Conservation (phyloP, 2,113 vertebrate genomes). For the Pelmatolapia mariae region DNA sequence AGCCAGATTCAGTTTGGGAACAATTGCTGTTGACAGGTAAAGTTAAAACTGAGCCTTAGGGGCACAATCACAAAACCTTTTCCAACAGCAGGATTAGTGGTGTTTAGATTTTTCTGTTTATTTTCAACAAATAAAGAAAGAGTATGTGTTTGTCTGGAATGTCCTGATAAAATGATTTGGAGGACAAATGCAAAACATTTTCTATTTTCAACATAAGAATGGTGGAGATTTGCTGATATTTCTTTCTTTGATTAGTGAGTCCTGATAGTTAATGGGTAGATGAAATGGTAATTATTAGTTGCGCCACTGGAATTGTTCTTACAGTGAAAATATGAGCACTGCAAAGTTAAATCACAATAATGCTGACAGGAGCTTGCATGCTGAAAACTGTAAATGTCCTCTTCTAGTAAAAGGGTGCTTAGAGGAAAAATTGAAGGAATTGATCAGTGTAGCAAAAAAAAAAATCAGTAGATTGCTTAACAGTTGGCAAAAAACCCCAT, state of each 20-base stretch:
- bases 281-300: neutral
- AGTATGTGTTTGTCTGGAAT: neutral
- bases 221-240: neutral
- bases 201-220: neutral
- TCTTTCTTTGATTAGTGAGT: neutral
- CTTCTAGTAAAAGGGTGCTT: neutral
- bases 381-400: neutral
- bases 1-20: neutral
- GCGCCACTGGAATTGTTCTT: neutral
- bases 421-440: slow-evolving; percentile 17
- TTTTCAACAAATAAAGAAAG: neutral
- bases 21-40: neutral
- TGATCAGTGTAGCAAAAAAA: neutral
- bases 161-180: neutral
- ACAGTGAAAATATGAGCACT: neutral
- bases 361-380: neutral
- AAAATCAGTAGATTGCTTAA: slow-evolving; percentile 29
- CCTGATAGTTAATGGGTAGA: neutral
- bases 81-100: neutral
- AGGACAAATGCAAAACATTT: neutral
- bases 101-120: neutral
- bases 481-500: slow-evolving; percentile 21
- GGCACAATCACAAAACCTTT: neutral
- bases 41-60: neutral
- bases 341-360: neutral